Percentiles rank a stretch among this genome's conserved stretches.
phyloP scores from a whole-genome alignment of 2,797 vertebrate species.

The Dipus sagitta region DNA sequence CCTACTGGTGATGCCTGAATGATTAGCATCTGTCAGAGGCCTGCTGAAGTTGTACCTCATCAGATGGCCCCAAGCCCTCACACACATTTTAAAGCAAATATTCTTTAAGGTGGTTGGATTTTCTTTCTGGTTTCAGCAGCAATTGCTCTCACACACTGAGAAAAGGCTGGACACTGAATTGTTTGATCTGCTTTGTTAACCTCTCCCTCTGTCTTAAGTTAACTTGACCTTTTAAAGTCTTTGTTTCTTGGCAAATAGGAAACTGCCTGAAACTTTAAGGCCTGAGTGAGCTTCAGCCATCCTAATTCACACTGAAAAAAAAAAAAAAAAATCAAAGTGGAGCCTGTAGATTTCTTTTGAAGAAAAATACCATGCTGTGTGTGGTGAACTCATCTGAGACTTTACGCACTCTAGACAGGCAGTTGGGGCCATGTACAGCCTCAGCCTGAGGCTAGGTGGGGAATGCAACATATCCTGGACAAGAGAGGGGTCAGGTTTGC shows the following conservation, averaged over 20 bases:
- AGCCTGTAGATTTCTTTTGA: neutral
- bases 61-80: neutral
- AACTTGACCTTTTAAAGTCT: conserved; percentile 49
- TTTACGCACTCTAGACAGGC: neutral
- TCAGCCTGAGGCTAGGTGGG: neutral
- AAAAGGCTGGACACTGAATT: neutral
- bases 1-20: neutral
- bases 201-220: neutral
- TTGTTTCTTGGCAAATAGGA: conserved; percentile 20
- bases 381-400: neutral
- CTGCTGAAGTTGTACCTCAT: neutral
- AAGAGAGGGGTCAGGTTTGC: neutral
- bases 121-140: neutral
- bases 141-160: neutral
- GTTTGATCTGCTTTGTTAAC: conserved; percentile 27
- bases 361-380: neutral
- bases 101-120: neutral
- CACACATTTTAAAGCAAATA: conserved; percentile 1
- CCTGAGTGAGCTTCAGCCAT: neutral
- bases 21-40: neutral
- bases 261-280: conserved; percentile 37
- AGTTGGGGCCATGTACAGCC: neutral
- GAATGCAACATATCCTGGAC: neutral
- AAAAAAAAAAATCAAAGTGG: conserved; percentile 18
- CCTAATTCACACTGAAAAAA: conserved; percentile 13